These are phyloP conservation scores for Gobionotothen gibberifrons DNA, from an alignment of 2,797 vertebrate species.

Conservation along the genomic window DNA sequence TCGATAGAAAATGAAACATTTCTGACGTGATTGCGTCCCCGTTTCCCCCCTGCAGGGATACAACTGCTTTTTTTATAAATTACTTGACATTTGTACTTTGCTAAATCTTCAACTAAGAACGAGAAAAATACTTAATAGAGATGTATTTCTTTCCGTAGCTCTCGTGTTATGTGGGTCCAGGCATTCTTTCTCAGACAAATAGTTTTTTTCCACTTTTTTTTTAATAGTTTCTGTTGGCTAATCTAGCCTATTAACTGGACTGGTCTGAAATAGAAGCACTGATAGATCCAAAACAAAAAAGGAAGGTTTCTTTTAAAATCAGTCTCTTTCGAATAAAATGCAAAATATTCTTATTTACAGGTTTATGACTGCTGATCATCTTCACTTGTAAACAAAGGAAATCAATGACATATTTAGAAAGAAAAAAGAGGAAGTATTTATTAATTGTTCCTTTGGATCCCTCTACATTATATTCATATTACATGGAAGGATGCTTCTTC, in stretches of 20 bases:
- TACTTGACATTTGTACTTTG: slow-evolving; percentile 60
- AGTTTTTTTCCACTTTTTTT: not conserved
- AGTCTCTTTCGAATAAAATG: slow-evolving; percentile 77
- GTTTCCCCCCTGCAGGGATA: slow-evolving; percentile 35
- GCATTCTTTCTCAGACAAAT: slow-evolving; percentile 32
- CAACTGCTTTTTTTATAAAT: slow-evolving; percentile 56
- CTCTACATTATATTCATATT: slow-evolving; percentile 33
- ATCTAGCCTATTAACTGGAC: slow-evolving; percentile 70
- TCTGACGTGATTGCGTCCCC: slow-evolving; percentile 43
- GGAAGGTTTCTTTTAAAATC: slow-evolving; percentile 63
- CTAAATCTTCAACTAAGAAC: slow-evolving; percentile 66
- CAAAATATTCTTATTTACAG: slow-evolving; percentile 88
- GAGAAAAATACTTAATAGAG: slow-evolving; percentile 67
- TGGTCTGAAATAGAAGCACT: slow-evolving; percentile 64
- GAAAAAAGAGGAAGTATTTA: slow-evolving; percentile 2
- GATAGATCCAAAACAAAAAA: slow-evolving; percentile 30
- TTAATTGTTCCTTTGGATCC: slow-evolving; percentile 51
- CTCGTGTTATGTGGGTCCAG: slow-evolving; percentile 45
- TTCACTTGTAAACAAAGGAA: slow-evolving; percentile 40
- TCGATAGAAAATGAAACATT: slow-evolving; percentile 29
- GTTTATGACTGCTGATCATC: slow-evolving; percentile 53
- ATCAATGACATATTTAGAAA: slow-evolving; percentile 38
- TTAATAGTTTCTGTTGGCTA: slow-evolving; percentile 61
- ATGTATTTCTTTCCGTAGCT: slow-evolving; percentile 52
- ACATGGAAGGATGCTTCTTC: slow-evolving; percentile 38